Conservation (phyloP, 2,888 invertebrate genomes). For the Meloe dianella region DNA sequence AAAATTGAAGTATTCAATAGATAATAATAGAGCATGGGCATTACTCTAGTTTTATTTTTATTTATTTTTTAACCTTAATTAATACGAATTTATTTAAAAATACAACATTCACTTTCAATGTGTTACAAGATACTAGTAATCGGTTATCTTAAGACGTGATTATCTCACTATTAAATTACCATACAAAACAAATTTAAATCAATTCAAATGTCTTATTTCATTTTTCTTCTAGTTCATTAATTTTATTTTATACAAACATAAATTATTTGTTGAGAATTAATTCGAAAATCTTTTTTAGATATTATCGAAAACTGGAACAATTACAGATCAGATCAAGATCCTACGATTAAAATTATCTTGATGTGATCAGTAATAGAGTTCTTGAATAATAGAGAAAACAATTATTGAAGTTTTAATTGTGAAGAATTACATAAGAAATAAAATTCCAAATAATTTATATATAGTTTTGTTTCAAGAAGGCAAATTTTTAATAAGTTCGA, state of each 20-base stretch:
- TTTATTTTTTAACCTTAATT: background rate
- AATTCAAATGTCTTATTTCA: background rate
- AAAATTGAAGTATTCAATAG: too few species aligned
- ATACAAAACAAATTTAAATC: conserved; percentile 10
- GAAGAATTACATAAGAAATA: background rate
- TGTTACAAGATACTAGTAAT: conserved; percentile 11
- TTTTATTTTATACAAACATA: conserved; percentile 9
- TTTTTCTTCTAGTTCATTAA: conserved; percentile 2
- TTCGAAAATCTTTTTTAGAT: conserved; percentile 7
- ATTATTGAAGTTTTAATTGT: conserved; percentile 9
- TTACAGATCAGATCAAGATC: conserved; percentile 10
- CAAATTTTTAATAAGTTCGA: too few species aligned
- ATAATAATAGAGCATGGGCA: background rate
- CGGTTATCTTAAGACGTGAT: background rate
- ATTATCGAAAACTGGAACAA: conserved; percentile 15
- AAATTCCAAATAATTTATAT: background rate
- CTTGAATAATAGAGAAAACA: background rate
- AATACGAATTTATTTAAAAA: background rate
- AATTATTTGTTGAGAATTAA: conserved; percentile 1
- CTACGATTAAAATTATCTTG: conserved; percentile 10
- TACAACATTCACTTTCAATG: background rate
- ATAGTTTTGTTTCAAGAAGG: too few species aligned
- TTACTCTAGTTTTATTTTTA: background rate
- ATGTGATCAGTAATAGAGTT: conserved; percentile 8
- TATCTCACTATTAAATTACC: conserved; percentile 8